Base-by-base conservation (phyloP, 2,797 vertebrate species). In the Paguma larvata region DNA sequence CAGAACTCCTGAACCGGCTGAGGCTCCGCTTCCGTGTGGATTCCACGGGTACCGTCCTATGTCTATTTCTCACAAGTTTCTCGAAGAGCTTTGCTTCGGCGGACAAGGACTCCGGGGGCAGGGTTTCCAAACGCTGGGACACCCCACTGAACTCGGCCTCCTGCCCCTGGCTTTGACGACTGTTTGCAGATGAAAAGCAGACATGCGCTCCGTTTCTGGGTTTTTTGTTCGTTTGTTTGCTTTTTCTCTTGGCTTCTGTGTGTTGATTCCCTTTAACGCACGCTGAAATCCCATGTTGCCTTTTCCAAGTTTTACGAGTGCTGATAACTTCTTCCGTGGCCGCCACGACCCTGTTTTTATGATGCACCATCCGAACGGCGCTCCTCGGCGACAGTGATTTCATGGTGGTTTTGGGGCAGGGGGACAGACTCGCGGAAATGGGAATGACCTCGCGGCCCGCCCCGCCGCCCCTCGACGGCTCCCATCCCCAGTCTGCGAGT, bases 141-240 rank as follows among this genome's bases (percentile, higher is more conserved):
- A 6, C 77, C 73, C 62, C 25, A 3, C 13, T 30, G 32, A 30
- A 44, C 67, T 77, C 38, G 5, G 59, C 73, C 68, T 82, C 65
- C 23, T 48, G 80, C 82, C 32, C 46, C 16, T 78, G 32, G 87
- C 89, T 85, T 30, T 44, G 92, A 32, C 12, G 10, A n/a, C 80
- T 88, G 62, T 62, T 85, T 53, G 92, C 75, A 96, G 91, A 96
- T 92, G 91, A 91, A 88, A 97, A 98, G 88, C 97, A 97, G 83
- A 93, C 95, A 93, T 83, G 12, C 73, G 27, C 38, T 15, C 51
- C 30, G 15, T 53, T n/a, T 59, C 38, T 21, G 4, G 13, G 23
- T 46, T n/a, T 25, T 51, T 46, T 21, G 4, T 19, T 23, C 27
- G 21, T 30, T 6, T 48, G 25, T 12, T 27, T 44, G 10, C 63